phyloP scores from a whole-genome alignment of 2,888 invertebrate genomes.

The Metopia argyrocephala region DNA sequence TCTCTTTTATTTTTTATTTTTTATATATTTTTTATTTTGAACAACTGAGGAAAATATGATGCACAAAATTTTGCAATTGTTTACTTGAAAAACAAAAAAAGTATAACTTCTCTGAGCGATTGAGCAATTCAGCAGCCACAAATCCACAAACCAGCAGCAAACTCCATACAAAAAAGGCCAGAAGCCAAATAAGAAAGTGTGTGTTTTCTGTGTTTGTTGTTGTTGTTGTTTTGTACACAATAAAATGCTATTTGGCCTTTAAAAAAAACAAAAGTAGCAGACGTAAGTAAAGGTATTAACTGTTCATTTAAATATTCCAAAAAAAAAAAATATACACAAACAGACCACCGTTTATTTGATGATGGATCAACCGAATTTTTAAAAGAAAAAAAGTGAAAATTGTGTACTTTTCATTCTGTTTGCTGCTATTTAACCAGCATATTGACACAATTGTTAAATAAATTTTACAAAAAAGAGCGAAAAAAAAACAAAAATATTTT shows the following conservation, averaged over 20 bases:
- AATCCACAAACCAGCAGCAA: slow-evolving; percentile 29
- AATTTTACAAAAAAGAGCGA: neutral
- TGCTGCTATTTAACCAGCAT: slow-evolving; percentile 25
- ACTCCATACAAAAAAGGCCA: slow-evolving; percentile 36
- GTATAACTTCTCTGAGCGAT: too few relatives aligned
- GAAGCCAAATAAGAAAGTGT: slow-evolving; percentile 61
- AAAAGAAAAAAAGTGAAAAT: slow-evolving; percentile 55
- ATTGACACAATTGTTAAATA: slow-evolving; percentile 60
- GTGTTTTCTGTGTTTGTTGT: slow-evolving; percentile 24
- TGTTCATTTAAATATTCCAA: slow-evolving; percentile 5
- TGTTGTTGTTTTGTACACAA: slow-evolving; percentile 11
- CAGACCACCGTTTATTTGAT: slow-evolving; percentile 29
- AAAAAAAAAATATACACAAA: slow-evolving; percentile 14
- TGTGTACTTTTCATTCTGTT: slow-evolving; percentile 30
- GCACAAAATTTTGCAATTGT: slow-evolving; percentile 64
- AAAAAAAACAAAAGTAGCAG: slow-evolving; percentile 23
- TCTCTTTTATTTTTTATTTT: slow-evolving; percentile 9
- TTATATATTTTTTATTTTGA: neutral
- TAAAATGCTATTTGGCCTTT: slow-evolving; percentile 55
- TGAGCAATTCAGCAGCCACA: slow-evolving; percentile 44
- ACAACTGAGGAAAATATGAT: slow-evolving; percentile 33
- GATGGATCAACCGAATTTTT: slow-evolving; percentile 36
- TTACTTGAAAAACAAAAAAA: slow-evolving; percentile 42
- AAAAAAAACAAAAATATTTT: too few relatives aligned
- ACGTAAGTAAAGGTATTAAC: neutral